Base-by-base conservation (phyloP, 2,113 vertebrate genomes). In the Toxotes chatareus region DNA sequence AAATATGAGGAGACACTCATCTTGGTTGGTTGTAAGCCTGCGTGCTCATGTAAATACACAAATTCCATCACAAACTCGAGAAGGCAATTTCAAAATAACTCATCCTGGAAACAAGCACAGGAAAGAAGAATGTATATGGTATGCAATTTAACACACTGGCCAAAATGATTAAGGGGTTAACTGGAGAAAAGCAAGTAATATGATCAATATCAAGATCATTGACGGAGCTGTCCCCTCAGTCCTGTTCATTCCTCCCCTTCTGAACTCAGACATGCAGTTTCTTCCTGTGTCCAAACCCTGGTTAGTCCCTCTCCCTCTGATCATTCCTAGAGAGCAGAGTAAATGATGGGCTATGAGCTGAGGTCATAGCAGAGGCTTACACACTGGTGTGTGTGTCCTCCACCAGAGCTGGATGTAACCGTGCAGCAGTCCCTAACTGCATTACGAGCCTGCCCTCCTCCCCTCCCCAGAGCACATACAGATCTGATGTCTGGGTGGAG, bases 361-460 rank as follows among this genome's bases (percentile, higher is more conserved):
- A 27, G 79, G 62, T 53, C 55, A 11, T 34, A 73, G 57, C 31
- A 53, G 47, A 40, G 60, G 11, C 73, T 61, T 49, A 57, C 51
- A 62, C 36, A 73, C 36, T 31, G 64, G 81, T 55, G 69, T 40
- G 38, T 32, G 59, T 73, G 80, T 82, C 82, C 56, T 85, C 70
- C 60, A 72, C 51, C 21, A 66, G 65, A 65, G 55, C 86, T 78
- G 72, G 68, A 88, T 80, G 80, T 73, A 66, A 68, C 11, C 1
- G 36, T 57, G 62, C 81, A 38, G 77, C 27, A 11, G 56, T 47
- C 72, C 49, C 65, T 57, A 75, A 84, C 74, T 70, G 56, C 40
- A 87, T 87, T 83, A 81, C 79, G 83, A 84, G 17, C 75, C 23
- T 56, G 32, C 0, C 31, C 23, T 44, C 68, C 55, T 56, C 44